Evolutionary conservation across 2,888 invertebrate genomes (phyloP).

Genomic region (Tenthredo scrophulariae): DNA sequence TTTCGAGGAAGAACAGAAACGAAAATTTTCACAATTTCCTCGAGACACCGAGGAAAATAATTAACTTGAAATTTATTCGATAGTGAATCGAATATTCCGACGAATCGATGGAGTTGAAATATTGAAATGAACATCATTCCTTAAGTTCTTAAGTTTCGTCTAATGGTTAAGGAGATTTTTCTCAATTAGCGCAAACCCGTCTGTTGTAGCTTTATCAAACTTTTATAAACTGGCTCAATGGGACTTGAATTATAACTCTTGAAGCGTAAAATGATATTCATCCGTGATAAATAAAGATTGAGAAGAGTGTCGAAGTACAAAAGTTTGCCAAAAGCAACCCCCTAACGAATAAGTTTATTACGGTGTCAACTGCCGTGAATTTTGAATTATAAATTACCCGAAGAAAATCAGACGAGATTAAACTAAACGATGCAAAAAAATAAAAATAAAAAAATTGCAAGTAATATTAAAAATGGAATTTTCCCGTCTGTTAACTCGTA

Average conservation of each 20-base stretch:
- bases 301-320: not conserved
- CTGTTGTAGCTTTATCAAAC: not conserved
- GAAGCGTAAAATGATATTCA: not conserved
- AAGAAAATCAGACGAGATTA: not conserved
- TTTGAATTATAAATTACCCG: not conserved
- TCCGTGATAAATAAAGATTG: not conserved
- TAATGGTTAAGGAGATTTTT: not conserved
- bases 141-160: not conserved
- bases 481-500: not conserved
- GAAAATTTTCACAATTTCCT: not conserved
- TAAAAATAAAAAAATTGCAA: too few relatives aligned
- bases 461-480: not conserved
- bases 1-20: not conserved
- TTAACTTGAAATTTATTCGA: not conserved
- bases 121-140: not conserved
- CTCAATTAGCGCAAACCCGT: not conserved
- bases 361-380: not conserved
- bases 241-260: not conserved
- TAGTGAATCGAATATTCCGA: too few relatives aligned
- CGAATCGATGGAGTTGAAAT: not conserved
- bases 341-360: not conserved
- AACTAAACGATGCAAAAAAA: too few relatives aligned
- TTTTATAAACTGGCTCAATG: not conserved
- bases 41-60: not conserved
- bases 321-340: not conserved